Base-by-base conservation (phyloP, 1,140 invertebrate species). In the Zaprionus gabonicus region DNA sequence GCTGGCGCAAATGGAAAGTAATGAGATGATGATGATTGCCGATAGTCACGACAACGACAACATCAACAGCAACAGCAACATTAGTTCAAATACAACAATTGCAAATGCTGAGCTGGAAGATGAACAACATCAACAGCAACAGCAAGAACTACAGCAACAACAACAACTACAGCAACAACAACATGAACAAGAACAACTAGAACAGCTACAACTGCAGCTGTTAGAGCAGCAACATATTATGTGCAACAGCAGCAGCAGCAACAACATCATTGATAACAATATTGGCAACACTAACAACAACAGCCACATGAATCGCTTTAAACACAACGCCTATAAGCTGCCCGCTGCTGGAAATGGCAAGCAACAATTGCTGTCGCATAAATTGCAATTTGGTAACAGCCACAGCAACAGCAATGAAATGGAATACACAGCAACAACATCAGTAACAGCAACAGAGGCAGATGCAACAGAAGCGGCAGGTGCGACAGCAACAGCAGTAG, bases 271-370 rank as follows among this genome's bases (percentile, higher is more conserved):
- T 27, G 55, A 41, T 57, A 58, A n/a, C 67, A 51, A 31, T 55
- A 62, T 31, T 31, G 51, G 36, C 79, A 76, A 55, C 58, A 31
- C 28, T 31, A 85, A 28, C 27, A 55, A 60, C 36, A 66, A 49
- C 38, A 72, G 25, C 31, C 49, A 34, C 73, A 79, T 71, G 62
- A 72, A 76, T 65, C 71, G 72, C 72, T 85, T 81, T 65, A 84
- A 81, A 65, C 64, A 74, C 72, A 78, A 70, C 66, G 72, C 71
- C 60, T 53, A 81, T 41, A 81, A 75, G 68, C 65, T 76, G 69
- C 51, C 68, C 49, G 57, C 76, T 76, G 66, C 63, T 68, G 63
- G 66, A 51, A 68, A 71, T 49, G 58, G 57, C 28, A 70, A 71
- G 62, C 62, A 69, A 66, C 49, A 55, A 44, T 49, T 68, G 41